Evolutionary conservation across 2,888 invertebrate species (phyloP).

Genomic region (Plutella xylostella): DNA sequence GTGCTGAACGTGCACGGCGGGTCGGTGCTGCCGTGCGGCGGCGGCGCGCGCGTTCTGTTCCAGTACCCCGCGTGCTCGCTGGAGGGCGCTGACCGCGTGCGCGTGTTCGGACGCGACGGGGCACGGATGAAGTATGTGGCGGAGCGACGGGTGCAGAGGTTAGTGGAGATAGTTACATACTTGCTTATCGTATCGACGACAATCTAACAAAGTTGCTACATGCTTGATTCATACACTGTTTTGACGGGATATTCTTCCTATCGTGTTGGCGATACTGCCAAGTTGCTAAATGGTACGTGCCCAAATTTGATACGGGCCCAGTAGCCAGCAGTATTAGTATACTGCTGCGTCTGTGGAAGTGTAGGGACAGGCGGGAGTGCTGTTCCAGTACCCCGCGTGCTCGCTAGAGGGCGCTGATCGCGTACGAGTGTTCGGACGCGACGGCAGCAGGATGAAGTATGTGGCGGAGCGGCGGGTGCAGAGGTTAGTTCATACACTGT

Average conservation of each 20-base stretch:
- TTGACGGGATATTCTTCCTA: too few relatives aligned
- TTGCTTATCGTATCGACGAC: too few relatives aligned
- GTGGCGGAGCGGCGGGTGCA: conserved; percentile 53
- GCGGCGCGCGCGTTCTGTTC: conserved; percentile 82
- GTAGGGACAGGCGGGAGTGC: too few relatives aligned
- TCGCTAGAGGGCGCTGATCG: conserved; percentile 81
- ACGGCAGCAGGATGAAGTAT: conserved; percentile 60
- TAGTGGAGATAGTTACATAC: too few relatives aligned
- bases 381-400: conserved; percentile 88
- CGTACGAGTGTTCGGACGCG: conserved; percentile 82
- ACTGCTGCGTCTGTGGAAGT: too few relatives aligned
- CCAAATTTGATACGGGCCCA: too few relatives aligned
- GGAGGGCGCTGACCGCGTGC: conserved; percentile 80
- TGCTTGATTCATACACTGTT: too few relatives aligned
- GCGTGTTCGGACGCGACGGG: conserved; percentile 80
- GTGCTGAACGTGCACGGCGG: conserved; percentile 87
- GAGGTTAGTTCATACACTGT: conserved; percentile 41
- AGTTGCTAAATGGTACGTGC: too few relatives aligned
- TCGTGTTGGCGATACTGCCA: too few relatives aligned
- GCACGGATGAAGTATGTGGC: conserved; percentile 54
- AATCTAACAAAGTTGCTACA: too few relatives aligned
- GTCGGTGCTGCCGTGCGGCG: conserved; percentile 86
- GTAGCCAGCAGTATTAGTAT: too few relatives aligned
- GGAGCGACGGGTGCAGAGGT: conserved; percentile 52
- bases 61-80: conserved; percentile 88